Percentiles rank a stretch among this genome's conserved stretches.
phyloP scores from a whole-genome alignment of 2,797 vertebrate genomes.

The Lycodopsis pacificus region DNA sequence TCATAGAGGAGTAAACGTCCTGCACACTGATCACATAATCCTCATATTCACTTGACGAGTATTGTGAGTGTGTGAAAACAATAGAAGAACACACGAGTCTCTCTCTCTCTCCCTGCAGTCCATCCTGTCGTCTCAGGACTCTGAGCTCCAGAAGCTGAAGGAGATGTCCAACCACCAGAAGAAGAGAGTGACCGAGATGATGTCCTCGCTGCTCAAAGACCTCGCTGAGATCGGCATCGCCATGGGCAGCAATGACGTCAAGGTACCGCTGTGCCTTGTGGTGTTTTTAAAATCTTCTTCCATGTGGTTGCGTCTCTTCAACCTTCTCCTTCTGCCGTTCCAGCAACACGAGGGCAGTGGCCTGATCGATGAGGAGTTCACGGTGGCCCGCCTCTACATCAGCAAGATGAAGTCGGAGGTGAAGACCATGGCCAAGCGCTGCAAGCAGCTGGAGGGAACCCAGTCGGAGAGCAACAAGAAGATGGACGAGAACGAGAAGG shows the following conservation, averaged over 20 bases:
- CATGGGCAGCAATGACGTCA: slow-evolving; percentile 96
- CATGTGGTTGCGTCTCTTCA: neutral
- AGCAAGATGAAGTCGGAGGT: slow-evolving; percentile 99
- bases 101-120: slow-evolving; percentile 76
- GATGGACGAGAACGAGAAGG: slow-evolving; percentile 97
- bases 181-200: slow-evolving; percentile 97
- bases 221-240: slow-evolving; percentile 97
- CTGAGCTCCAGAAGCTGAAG: slow-evolving; percentile 97
- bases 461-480: slow-evolving; percentile 96
- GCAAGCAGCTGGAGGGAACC: slow-evolving; percentile 93
- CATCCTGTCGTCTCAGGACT: slow-evolving; percentile 93
- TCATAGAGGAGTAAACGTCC: neutral
- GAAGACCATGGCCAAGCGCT: slow-evolving; percentile 96
- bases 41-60: neutral
- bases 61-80: neutral
- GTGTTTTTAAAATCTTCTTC: neutral
- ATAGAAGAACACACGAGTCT: neutral
- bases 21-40: neutral
- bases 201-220: slow-evolving; percentile 98
- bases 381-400: slow-evolving; percentile 95
- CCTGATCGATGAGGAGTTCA: slow-evolving; percentile 98
- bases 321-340: neutral
- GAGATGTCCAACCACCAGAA: slow-evolving; percentile 99
- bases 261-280: slow-evolving; percentile 87
- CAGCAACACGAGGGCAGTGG: slow-evolving; percentile 96